A percentile compares a stretch with the other conserved stretches of the same genome.
phyloP scores from a whole-genome alignment of 2,888 invertebrate genomes.

The Eumacrocentrus americanus region DNA sequence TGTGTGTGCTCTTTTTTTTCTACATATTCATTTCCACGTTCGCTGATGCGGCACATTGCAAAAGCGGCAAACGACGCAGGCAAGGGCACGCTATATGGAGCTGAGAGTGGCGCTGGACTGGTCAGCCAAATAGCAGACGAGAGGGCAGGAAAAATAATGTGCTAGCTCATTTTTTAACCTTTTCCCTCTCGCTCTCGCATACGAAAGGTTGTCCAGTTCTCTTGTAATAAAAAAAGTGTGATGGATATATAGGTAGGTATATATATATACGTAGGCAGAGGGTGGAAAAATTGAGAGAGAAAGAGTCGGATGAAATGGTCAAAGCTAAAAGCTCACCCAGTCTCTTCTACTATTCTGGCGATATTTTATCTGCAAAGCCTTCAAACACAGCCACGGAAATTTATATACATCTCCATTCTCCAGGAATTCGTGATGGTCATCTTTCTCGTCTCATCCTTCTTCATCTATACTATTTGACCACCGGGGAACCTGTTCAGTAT shows the following conservation, averaged over 20 bases:
- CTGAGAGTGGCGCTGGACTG: slow-evolving; percentile 15
- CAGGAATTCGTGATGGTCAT: too few relatives aligned
- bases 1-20: slow-evolving; percentile 36
- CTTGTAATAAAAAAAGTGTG: slow-evolving; percentile 44
- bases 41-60: slow-evolving; percentile 56
- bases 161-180: slow-evolving; percentile 49
- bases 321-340: slow-evolving; percentile 48
- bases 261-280: too few relatives aligned
- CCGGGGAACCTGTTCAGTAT: not conserved
- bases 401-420: slow-evolving; percentile 15
- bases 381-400: slow-evolving; percentile 41
- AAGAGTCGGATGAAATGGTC: slow-evolving; percentile 50
- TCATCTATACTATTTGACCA: not conserved
- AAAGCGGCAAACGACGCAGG: slow-evolving; percentile 35
- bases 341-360: slow-evolving; percentile 38
- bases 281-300: not conserved
- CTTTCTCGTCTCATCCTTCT: not conserved
- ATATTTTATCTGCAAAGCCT: slow-evolving; percentile 46
- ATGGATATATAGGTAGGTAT: slow-evolving; percentile 46
- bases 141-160: slow-evolving; percentile 53
- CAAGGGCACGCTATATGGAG: slow-evolving; percentile 7
- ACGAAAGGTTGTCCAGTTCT: slow-evolving; percentile 4
- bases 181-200: slow-evolving; percentile 10
- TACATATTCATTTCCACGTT: slow-evolving; percentile 53
- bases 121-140: slow-evolving; percentile 21